Conservation (phyloP, 1,140 invertebrate species). For the Anoplophora glabripennis region DNA sequence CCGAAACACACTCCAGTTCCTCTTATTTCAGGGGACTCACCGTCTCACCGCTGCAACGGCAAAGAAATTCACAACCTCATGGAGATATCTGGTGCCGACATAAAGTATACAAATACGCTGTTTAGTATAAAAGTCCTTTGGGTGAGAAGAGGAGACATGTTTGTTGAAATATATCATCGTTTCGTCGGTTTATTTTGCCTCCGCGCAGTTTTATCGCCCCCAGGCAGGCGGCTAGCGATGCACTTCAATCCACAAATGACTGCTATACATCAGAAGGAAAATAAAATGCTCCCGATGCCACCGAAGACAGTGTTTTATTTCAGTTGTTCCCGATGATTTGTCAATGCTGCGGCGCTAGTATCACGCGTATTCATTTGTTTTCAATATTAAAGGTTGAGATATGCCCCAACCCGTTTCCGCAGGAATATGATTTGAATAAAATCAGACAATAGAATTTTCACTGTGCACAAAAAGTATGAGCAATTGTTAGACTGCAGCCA, state of each 20-base stretch:
- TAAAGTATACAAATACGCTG: conserved; percentile 13
- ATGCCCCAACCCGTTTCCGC: too few species aligned
- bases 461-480: too few species aligned
- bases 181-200: conserved; percentile 30
- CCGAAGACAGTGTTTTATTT: conserved; percentile 34
- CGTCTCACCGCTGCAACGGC: too few species aligned
- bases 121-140: conserved; percentile 9
- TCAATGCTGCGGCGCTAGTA: conserved; percentile 16
- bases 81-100: too few species aligned
- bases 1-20: too few species aligned
- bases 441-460: too few species aligned
- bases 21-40: too few species aligned
- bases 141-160: conserved; percentile 11
- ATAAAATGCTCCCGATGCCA: conserved; percentile 28
- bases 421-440: too few species aligned
- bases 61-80: too few species aligned
- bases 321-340: conserved; percentile 18
- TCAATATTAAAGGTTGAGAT: too few species aligned
- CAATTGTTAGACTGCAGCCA: too few species aligned
- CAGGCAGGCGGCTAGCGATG: conserved; percentile 25
- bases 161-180: conserved; percentile 31
- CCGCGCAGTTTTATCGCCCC: conserved; percentile 30
- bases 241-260: conserved; percentile 33
- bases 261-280: conserved; percentile 30
- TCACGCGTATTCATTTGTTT: too few species aligned